These are phyloP conservation scores for Ciona savignyi DNA, from an alignment of 23 tunicate species.

Conservation along the genomic window DNA sequence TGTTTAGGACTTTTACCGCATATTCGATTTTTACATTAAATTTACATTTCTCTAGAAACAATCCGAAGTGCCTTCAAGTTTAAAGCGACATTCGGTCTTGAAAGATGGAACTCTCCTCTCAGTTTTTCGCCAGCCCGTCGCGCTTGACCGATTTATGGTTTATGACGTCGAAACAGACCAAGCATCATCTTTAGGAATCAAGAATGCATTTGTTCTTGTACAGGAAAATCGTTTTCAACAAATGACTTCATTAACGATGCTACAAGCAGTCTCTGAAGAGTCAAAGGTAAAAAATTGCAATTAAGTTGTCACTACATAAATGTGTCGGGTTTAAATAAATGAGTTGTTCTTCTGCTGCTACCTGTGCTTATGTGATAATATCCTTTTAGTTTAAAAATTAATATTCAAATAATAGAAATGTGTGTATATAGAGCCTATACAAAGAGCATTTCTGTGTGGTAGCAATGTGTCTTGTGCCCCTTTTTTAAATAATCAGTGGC, in stretches of 20 bases:
- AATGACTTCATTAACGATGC: constrained; percentile 24
- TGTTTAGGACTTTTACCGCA: background rate
- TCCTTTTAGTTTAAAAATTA: no score
- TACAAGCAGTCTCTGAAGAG: constrained; percentile 38
- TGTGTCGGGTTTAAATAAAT: no score
- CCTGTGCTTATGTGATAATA: no score
- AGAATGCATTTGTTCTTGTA: constrained; percentile 44
- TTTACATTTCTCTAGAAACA: constrained; percentile 17
- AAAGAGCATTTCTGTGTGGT: no score
- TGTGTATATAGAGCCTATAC: no score
- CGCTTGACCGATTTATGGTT: constrained; percentile 56
- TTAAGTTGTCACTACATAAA: no score
- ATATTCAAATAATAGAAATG: no score
- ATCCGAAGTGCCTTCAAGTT: constrained; percentile 46
- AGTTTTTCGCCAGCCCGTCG: constrained; percentile 56
- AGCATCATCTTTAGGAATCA: constrained; percentile 20
- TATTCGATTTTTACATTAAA: background rate
- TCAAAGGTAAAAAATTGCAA: constrained; percentile 22
- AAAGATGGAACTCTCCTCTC: constrained; percentile 54
- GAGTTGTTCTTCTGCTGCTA: no score
- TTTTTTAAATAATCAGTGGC: no score
- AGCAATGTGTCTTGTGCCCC: no score
- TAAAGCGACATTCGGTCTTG: constrained; percentile 38
- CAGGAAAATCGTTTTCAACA: constrained; percentile 75
- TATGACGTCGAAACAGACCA: constrained; percentile 51